These are phyloP conservation scores for Phataginus tetradactyla DNA, from an alignment of 2,797 vertebrate species.

Conservation along the genomic window DNA sequence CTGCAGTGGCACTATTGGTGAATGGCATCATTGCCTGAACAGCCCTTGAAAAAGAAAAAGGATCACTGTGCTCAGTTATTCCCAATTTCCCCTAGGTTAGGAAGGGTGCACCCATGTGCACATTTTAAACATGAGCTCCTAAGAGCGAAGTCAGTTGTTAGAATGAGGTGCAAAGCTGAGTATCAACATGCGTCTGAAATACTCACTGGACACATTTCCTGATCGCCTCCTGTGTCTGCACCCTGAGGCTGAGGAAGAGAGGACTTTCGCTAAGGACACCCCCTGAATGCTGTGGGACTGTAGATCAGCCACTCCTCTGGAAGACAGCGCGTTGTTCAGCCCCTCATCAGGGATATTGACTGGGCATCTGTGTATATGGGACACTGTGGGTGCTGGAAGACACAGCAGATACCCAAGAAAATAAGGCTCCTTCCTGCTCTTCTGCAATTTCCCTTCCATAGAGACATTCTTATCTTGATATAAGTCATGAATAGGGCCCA, in stretches of 20 bases:
- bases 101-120: background rate
- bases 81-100: background rate
- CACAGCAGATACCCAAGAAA: background rate
- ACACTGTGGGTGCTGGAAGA: background rate
- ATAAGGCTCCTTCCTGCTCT: background rate
- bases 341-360: background rate
- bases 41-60: slow-evolving; percentile 40
- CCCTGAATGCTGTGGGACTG: background rate
- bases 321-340: background rate
- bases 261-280: background rate
- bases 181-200: background rate
- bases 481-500: background rate
- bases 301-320: background rate
- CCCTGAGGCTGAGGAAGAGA: background rate
- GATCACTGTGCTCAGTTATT: background rate
- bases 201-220: background rate
- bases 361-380: background rate
- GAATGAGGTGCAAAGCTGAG: background rate
- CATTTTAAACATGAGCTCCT: background rate
- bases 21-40: background rate
- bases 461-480: background rate
- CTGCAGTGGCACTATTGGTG: background rate
- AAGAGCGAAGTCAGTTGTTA: background rate
- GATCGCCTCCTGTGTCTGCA: background rate
- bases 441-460: background rate